Evolutionary conservation across 2,113 vertebrate species (phyloP).

Genomic region (Mesembrinibis cayennensis): DNA sequence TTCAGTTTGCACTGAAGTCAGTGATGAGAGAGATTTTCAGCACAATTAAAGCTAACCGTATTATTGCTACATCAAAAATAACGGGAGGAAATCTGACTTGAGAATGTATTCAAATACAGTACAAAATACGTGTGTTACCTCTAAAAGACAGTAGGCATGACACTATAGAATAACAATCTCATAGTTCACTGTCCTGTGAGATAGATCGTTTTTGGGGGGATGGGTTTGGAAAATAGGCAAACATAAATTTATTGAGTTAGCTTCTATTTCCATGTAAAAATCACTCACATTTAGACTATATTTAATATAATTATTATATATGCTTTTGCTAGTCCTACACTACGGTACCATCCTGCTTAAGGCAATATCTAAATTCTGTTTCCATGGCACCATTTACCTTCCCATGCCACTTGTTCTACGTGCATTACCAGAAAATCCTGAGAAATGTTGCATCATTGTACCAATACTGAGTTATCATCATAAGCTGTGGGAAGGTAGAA

Average conservation of each 20-base stretch:
- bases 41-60: neutral
- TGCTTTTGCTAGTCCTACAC: neutral
- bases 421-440: neutral
- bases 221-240: neutral
- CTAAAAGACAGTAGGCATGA: neutral
- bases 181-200: neutral
- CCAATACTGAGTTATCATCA: neutral
- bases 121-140: neutral
- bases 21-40: neutral
- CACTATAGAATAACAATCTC: neutral
- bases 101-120: neutral
- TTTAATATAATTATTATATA: neutral
- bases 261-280: neutral
- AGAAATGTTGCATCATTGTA: neutral
- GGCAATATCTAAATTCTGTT: neutral
- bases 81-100: neutral
- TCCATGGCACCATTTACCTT: slow-evolving; percentile 30
- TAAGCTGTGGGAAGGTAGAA: neutral
- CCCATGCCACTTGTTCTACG: neutral
- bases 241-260: neutral
- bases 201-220: neutral
- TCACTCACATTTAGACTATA: neutral
- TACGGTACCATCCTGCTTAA: neutral
- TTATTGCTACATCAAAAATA: neutral
- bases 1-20: neutral